Base-by-base conservation (phyloP, 2,797 vertebrate species). In the Mus minutoides region DNA sequence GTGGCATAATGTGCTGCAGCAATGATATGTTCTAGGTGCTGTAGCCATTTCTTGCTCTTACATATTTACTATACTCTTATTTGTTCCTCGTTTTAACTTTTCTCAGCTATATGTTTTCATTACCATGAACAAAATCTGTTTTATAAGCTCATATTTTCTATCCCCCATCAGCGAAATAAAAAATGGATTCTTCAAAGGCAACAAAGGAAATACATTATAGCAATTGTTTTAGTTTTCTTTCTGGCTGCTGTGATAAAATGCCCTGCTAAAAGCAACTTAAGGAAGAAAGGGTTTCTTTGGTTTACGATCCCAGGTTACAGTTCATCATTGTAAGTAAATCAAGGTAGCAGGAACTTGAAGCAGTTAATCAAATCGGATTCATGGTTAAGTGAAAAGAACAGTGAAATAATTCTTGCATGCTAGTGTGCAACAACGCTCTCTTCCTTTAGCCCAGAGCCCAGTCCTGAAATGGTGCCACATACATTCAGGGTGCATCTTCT, bases 151-250 rank as follows among this genome's bases (percentile, higher is more conserved):
- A 92, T 95, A 93, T 89, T 94, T 97, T 76, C 92, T 40, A 93
- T 8, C 29, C 26, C 26, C 19, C 13, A n/a, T 84, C 77, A 90
- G 88, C 71, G 37, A 82, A 87, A 82, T 40, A 69, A 71, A 71
- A 96, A 96, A 94, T 92, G 29, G n/a, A 80, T 60, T 90, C 91
- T 94, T 92, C 58, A 73, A 95, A 95, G 94, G 87, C 31, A 83
- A n/a, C 91, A 58, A 76, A 93, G 94, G n/a, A 71, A 95, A 96
- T 31, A 84, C 73, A 91, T 77, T 40, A 29, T 79, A 79, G 60
- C n/a, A 56, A 31, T 43, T 58, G 52, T 73, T 73, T 88, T 56
- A 19, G 52, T 75, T 88, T 73, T 40, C 14, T 73, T 87, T 56
- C 67, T 56, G n/a, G n/a, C 54, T 56, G 34, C 85, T 31, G 52